Percentiles rank a stretch among this genome's conserved stretches.
Evolutionary conservation across 2,888 invertebrate genomes (phyloP).

Genomic region (Tridacna crocea): DNA sequence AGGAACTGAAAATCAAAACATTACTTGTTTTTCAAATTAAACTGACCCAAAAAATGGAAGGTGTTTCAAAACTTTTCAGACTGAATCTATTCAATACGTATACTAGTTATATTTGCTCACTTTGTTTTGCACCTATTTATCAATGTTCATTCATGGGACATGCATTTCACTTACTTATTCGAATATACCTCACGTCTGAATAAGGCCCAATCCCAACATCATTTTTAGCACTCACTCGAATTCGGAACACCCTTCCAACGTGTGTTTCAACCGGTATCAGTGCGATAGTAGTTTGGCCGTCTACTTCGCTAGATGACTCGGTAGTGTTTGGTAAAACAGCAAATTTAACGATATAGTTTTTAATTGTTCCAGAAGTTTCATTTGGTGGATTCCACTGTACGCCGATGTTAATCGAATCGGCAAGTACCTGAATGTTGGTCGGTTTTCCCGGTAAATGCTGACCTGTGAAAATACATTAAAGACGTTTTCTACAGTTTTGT

Average conservation of each 20-base stretch:
- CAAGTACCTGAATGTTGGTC: conserved; percentile 27
- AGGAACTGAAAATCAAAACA: no score
- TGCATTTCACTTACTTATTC: conserved; percentile 36
- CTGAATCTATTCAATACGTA: no score
- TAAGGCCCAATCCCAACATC: conserved; percentile 33
- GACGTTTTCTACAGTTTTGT: no score
- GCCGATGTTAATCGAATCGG: conserved; percentile 39
- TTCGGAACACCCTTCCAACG: conserved; percentile 34
- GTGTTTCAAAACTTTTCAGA: no score
- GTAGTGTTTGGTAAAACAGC: conserved; percentile 43
- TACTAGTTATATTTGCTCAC: no score
- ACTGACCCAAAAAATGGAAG: no score
- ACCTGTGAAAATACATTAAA: conserved; percentile 24
- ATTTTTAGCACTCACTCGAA: conserved; percentile 45
- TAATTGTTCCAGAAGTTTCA: conserved; percentile 43
- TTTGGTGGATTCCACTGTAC: conserved; percentile 49
- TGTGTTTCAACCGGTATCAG: conserved; percentile 33
- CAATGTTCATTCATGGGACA: no score
- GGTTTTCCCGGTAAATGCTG: conserved; percentile 37
- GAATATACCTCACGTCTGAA: conserved; percentile 40
- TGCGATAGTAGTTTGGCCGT: conserved; percentile 32
- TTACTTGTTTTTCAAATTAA: no score
- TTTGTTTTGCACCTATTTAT: no score
- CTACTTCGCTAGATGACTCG: conserved; percentile 26
- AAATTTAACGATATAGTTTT: conserved; percentile 41